Conservation (phyloP, 2,797 vertebrate genomes). For the Lacerta bilineata region DNA sequence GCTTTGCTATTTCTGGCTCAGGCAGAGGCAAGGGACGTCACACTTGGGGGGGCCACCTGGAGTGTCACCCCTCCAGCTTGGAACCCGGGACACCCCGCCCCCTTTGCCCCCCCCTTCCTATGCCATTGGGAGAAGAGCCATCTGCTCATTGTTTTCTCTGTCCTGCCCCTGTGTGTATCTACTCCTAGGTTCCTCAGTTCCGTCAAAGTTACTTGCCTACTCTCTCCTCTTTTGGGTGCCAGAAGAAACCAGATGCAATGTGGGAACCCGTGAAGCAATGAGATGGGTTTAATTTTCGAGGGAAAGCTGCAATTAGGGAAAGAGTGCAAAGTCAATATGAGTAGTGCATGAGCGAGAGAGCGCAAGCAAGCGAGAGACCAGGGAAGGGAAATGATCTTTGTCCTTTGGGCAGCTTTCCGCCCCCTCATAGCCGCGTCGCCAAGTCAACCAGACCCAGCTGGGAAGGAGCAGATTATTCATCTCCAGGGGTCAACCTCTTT, state of each 20-base stretch:
- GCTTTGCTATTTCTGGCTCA: too few relatives aligned
- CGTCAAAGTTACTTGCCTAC: slow-evolving; percentile 10
- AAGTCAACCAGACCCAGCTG: slow-evolving; percentile 81
- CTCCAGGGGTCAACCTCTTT: slow-evolving; percentile 83
- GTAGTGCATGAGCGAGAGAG: slow-evolving; percentile 26
- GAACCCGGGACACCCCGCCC: too few relatives aligned
- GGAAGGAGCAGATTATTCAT: slow-evolving; percentile 85
- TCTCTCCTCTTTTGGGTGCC: slow-evolving; percentile 36
- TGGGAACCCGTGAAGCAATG: slow-evolving; percentile 88
- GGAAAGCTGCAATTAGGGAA: slow-evolving; percentile 75
- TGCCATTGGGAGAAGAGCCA: not conserved
- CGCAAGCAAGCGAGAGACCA: slow-evolving; percentile 48
- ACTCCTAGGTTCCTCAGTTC: slow-evolving; percentile 6
- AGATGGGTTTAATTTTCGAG: slow-evolving; percentile 80
- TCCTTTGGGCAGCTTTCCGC: slow-evolving; percentile 75
- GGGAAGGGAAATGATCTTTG: slow-evolving; percentile 82
- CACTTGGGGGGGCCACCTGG: too few relatives aligned
- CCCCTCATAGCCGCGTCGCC: slow-evolving; percentile 83
- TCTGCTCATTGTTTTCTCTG: not conserved
- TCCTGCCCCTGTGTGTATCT: not conserved
- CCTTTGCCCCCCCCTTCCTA: too few relatives aligned
- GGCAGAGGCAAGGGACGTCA: too few relatives aligned
- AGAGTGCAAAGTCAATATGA: slow-evolving; percentile 74
- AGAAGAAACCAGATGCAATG: slow-evolving; percentile 76
- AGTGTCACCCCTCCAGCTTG: too few relatives aligned